These are phyloP conservation scores for Trichonephila clavipes DNA, from an alignment of 1,140 invertebrate genomes.

Conservation along the genomic window DNA sequence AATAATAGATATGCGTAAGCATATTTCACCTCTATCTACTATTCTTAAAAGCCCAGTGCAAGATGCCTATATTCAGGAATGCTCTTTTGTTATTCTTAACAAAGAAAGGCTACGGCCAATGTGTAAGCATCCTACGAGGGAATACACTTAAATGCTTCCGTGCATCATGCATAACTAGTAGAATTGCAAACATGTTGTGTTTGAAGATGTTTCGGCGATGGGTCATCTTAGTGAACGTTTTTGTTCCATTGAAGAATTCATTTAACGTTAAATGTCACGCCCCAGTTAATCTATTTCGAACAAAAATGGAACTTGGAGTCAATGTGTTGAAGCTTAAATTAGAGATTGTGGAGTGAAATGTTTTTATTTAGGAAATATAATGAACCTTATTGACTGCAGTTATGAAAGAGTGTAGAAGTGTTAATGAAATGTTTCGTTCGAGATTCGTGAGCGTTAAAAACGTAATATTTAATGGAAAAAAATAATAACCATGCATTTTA, in stretches of 20 bases:
- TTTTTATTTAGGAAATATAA: neutral
- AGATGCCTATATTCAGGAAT: neutral
- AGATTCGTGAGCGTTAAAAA: no score
- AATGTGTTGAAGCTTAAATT: neutral
- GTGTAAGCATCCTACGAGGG: neutral
- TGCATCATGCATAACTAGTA: slow-evolving; percentile 24
- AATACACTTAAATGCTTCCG: slow-evolving; percentile 26
- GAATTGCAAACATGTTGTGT: slow-evolving; percentile 5
- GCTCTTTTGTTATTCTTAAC: slow-evolving; percentile 8
- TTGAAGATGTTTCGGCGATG: neutral
- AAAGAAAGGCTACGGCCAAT: neutral
- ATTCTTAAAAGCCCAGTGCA: neutral
- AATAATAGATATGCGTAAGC: slow-evolving; percentile 20
- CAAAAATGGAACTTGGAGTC: slow-evolving; percentile 17
- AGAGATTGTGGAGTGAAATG: neutral
- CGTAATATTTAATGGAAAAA: no score
- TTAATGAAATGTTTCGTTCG: no score
- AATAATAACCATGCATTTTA: no score
- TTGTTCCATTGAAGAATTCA: neutral
- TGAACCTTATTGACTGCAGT: neutral
- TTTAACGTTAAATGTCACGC: slow-evolving; percentile 15
- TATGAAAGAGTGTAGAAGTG: no score
- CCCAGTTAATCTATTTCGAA: neutral
- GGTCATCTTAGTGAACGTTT: neutral
- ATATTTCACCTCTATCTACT: neutral